These are phyloP conservation scores for Henricia sp. DNA, from an alignment of 53 echinoderm and acorn worm species.

Conservation along the genomic window DNA sequence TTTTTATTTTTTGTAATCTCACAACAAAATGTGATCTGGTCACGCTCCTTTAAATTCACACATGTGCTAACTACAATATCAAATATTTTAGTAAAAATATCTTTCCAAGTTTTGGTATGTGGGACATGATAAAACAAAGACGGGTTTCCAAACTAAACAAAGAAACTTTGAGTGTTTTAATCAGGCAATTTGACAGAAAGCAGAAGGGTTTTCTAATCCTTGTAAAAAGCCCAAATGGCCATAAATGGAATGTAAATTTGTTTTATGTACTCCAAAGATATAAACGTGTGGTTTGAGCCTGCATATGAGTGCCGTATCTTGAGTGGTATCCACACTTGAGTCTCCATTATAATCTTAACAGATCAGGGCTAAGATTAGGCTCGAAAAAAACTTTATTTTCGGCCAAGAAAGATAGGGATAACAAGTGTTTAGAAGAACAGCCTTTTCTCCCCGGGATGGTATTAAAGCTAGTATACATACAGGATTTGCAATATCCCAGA, in stretches of 20 bases:
- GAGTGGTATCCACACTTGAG: constrained; percentile 48
- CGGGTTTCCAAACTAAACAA: no score
- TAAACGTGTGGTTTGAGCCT: neutral
- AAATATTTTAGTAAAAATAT: no score
- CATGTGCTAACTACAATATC: no score
- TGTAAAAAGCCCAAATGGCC: constrained; percentile 20
- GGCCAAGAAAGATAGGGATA: constrained; percentile 11
- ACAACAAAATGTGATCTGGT: no score
- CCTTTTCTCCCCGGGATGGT: neutral
- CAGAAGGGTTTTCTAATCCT: constrained; percentile 26
- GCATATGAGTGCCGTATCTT: neutral
- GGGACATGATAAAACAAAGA: no score
- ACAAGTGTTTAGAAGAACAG: constrained; percentile 27
- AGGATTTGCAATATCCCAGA: no score
- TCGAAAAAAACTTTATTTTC: neutral
- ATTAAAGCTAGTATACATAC: no score
- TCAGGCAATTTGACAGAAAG: constrained; percentile 47
- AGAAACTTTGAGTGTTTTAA: neutral
- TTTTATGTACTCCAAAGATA: neutral
- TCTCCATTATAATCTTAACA: constrained; percentile 39
- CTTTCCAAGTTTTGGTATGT: no score
- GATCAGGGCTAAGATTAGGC: constrained; percentile 13
- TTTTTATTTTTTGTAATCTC: no score
- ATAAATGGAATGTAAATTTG: constrained; percentile 50
- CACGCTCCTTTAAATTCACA: no score